phyloP scores from a whole-genome alignment of 2,797 vertebrate genomes.

The Phrynocephalus vlangalii region DNA sequence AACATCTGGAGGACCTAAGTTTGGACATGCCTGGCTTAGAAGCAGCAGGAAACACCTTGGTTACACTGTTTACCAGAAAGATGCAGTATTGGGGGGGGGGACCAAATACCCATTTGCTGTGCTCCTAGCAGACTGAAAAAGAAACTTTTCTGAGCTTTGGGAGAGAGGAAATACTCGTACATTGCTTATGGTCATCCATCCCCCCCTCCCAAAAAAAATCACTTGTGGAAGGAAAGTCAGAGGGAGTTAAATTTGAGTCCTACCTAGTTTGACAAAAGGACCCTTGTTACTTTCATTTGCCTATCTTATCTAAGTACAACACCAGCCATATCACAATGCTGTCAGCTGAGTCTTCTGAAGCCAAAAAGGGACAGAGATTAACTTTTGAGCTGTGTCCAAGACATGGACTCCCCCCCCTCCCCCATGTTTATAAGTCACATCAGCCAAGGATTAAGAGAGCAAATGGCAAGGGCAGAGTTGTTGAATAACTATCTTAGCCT shows the following conservation, averaged over 20 bases:
- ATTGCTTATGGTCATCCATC: background rate
- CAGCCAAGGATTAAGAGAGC: constrained; percentile 11
- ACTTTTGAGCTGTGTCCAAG: background rate
- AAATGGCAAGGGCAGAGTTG: background rate
- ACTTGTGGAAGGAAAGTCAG: background rate
- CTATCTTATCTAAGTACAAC: no score
- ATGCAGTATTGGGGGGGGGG: no score
- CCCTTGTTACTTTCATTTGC: no score
- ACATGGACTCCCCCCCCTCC: background rate
- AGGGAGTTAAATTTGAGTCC: background rate
- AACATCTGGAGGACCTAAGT: no score
- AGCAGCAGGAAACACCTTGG: no score
- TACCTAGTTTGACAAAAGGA: no score
- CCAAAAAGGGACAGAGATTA: background rate
- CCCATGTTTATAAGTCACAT: fast-evolving
- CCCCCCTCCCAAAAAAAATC: background rate
- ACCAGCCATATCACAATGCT: background rate
- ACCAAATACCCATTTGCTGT: no score
- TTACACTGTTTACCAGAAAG: no score
- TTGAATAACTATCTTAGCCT: constrained; percentile 10
- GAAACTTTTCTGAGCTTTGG: no score
- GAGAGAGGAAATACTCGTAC: no score
- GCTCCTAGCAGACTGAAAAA: no score
- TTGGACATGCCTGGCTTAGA: no score
- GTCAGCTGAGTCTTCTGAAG: background rate